Evolutionary conservation across 2,888 invertebrate genomes (phyloP).

Genomic region (Mylabris sibirica): DNA sequence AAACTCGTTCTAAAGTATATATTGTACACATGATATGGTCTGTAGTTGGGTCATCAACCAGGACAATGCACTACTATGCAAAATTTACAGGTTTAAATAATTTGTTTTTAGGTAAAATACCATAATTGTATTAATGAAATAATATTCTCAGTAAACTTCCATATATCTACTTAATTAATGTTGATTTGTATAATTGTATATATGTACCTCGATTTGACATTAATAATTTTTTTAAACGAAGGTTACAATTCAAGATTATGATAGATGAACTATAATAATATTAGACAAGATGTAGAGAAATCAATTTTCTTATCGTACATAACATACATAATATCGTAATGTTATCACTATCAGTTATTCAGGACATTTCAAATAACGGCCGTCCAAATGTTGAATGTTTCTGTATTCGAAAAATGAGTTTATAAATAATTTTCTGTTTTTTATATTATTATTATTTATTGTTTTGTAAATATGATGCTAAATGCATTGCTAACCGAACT

Average conservation of each 20-base stretch:
- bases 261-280: background rate
- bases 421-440: too few species aligned
- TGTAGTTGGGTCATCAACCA: constrained; percentile 17
- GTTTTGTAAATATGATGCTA: background rate
- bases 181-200: background rate
- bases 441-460: background rate
- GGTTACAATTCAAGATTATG: background rate
- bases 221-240: background rate
- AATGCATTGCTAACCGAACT: background rate
- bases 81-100: constrained; percentile 7
- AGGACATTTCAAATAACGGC: background rate
- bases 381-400: background rate
- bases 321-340: background rate
- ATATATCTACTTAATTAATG: background rate
- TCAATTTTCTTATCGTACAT: background rate
- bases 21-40: constrained; percentile 24
- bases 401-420: too few species aligned
- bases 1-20: constrained; percentile 24
- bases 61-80: constrained; percentile 21
- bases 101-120: background rate
- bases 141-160: background rate
- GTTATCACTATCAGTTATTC: background rate
- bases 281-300: background rate
- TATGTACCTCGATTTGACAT: constrained; percentile 3
- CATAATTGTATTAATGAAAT: background rate